These are phyloP conservation scores for Lichenostomus cassidix DNA, from an alignment of 2,113 vertebrate genomes.

Conservation along the genomic window DNA sequence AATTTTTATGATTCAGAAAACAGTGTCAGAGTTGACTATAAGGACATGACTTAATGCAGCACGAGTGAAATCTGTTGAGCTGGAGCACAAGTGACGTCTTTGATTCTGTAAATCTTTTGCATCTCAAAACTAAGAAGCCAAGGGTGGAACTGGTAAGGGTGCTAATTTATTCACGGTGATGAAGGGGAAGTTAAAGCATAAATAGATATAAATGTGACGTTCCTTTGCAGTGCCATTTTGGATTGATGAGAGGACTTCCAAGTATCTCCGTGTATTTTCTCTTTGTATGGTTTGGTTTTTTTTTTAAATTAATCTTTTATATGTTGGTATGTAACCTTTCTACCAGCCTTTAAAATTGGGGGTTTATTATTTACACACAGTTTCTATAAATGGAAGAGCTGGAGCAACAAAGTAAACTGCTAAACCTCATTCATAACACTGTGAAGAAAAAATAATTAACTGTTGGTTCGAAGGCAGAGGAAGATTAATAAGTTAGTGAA, in stretches of 20 bases:
- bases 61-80: background rate
- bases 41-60: background rate
- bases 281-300: background rate
- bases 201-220: background rate
- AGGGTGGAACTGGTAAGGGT: background rate
- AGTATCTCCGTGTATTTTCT: background rate
- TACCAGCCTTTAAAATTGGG: background rate
- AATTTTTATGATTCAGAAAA: background rate
- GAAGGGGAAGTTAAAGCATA: background rate
- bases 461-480: background rate
- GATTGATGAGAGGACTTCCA: background rate
- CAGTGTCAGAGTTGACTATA: background rate
- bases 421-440: background rate
- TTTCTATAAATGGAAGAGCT: background rate
- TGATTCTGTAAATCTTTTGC: background rate
- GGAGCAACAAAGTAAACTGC: background rate
- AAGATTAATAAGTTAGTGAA: conserved; percentile 40
- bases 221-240: background rate
- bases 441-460: conserved; percentile 21
- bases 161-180: background rate
- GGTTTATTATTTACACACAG: background rate
- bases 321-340: background rate
- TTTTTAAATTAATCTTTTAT: background rate
- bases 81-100: background rate
- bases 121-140: background rate